A percentile compares a stretch with the other conserved stretches of the same genome.
These are phyloP conservation scores for Odontamblyopus rebecca DNA, from an alignment of 2,797 vertebrate genomes.

Conservation along the genomic window DNA sequence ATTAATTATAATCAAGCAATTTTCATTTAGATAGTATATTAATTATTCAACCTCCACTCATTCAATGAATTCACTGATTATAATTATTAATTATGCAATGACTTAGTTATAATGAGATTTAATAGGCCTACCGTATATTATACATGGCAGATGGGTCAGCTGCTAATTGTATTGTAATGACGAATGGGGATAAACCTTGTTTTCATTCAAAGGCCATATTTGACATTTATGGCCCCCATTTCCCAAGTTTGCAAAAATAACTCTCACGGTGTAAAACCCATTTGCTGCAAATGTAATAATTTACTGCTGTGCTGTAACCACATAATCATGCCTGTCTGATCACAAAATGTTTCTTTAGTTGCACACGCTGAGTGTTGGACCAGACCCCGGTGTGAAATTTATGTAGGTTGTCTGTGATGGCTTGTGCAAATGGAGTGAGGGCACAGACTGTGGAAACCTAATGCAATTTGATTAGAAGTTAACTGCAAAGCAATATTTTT, in stretches of 20 bases:
- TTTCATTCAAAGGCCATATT: neutral
- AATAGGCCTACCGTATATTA: slow-evolving; percentile 1
- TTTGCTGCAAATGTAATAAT: slow-evolving; percentile 58
- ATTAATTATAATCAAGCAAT: slow-evolving; percentile 55
- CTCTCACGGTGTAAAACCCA: slow-evolving; percentile 50
- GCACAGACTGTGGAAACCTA: slow-evolving; percentile 72
- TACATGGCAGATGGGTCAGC: neutral
- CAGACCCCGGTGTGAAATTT: slow-evolving; percentile 54
- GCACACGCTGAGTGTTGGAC: slow-evolving; percentile 28
- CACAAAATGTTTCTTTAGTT: slow-evolving; percentile 35
- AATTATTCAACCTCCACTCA: slow-evolving; percentile 56
- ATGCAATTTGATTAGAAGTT: slow-evolving; percentile 76
- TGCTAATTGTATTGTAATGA: slow-evolving; percentile 1
- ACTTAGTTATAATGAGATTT: slow-evolving; percentile 42
- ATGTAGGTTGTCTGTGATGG: slow-evolving; percentile 67
- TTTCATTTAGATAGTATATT: slow-evolving; percentile 47
- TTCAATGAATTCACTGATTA: slow-evolving; percentile 50
- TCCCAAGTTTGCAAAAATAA: slow-evolving; percentile 58
- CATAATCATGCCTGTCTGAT: slow-evolving; percentile 65
- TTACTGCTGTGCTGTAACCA: slow-evolving; percentile 54
- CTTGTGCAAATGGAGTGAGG: slow-evolving; percentile 70
- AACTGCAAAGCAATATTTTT: slow-evolving; percentile 73
- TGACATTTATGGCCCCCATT: slow-evolving; percentile 32
- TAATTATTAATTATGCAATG: slow-evolving; percentile 52
- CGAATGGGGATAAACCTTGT: slow-evolving; percentile 11